Conservation (phyloP, 2,113 vertebrate species). For the Ameiurus melas region DNA sequence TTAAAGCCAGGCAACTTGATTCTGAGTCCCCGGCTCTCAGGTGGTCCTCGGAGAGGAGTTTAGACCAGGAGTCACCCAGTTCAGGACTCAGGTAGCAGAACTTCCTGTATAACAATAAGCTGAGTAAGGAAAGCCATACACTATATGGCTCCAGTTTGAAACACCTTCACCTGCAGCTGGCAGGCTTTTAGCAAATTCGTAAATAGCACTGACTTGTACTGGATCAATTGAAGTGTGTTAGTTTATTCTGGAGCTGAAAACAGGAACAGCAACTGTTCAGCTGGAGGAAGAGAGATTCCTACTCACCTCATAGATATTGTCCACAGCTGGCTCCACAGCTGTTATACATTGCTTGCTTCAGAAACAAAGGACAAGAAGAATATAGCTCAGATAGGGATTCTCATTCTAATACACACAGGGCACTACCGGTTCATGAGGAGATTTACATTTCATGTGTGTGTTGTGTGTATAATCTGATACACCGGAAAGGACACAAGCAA, state of each 20-base stretch:
- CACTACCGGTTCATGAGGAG: background rate
- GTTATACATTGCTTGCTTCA: background rate
- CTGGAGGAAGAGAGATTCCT: background rate
- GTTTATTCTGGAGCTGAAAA: constrained; percentile 19
- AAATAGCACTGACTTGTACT: background rate
- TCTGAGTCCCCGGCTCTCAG: constrained; percentile 42
- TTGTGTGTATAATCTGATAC: background rate
- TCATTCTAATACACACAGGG: background rate
- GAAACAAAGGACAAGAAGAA: background rate
- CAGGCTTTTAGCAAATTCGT: constrained; percentile 5
- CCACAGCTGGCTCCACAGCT: constrained; percentile 14
- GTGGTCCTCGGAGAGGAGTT: constrained; percentile 41
- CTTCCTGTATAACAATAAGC: constrained; percentile 45
- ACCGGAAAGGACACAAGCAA: background rate
- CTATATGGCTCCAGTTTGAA: constrained; percentile 4
- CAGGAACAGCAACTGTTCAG: constrained; percentile 2
- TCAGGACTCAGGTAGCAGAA: constrained; percentile 48
- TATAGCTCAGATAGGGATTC: background rate
- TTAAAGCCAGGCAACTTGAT: constrained; percentile 50
- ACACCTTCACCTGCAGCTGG: background rate
- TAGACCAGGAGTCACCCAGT: constrained; percentile 27
- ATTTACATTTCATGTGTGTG: background rate
- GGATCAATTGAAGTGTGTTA: background rate
- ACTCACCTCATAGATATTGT: background rate
- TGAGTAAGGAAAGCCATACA: constrained; percentile 18